These are phyloP conservation scores for Numenius arquata DNA, from an alignment of 2,113 vertebrate species.

Conservation along the genomic window DNA sequence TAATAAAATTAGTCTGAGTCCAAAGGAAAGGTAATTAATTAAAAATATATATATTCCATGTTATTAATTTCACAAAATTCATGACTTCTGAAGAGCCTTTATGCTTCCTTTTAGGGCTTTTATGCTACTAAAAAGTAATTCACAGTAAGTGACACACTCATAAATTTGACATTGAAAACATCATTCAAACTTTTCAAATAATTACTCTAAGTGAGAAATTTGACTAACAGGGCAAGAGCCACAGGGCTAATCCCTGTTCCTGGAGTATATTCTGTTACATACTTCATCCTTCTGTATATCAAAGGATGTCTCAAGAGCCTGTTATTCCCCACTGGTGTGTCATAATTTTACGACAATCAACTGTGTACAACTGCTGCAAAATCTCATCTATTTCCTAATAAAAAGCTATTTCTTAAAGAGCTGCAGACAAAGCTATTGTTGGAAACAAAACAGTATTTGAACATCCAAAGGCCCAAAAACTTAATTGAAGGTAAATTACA, in stretches of 20 bases:
- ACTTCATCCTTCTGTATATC: background rate
- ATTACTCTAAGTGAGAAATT: background rate
- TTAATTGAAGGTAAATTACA: too few species aligned
- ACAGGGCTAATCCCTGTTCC: background rate
- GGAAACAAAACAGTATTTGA: background rate
- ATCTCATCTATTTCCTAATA: background rate
- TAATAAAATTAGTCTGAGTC: background rate
- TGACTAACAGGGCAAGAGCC: background rate
- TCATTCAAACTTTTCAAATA: background rate
- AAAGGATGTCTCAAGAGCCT: background rate
- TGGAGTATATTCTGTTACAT: background rate
- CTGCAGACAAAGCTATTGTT: background rate
- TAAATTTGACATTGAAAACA: constrained; percentile 21
- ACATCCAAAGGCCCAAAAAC: background rate
- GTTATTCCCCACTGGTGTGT: background rate
- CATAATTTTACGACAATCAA: background rate
- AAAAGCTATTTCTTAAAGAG: background rate
- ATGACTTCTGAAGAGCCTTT: background rate
- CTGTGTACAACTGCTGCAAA: background rate
- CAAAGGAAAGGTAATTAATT: constrained; percentile 42
- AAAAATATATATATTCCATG: background rate
- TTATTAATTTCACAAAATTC: constrained; percentile 25
- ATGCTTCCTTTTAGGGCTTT: background rate
- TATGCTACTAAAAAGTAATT: background rate
- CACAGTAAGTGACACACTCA: background rate